These are phyloP conservation scores for Wasmannia auropunctata DNA, from an alignment of 1,140 invertebrate species.

Conservation along the genomic window DNA sequence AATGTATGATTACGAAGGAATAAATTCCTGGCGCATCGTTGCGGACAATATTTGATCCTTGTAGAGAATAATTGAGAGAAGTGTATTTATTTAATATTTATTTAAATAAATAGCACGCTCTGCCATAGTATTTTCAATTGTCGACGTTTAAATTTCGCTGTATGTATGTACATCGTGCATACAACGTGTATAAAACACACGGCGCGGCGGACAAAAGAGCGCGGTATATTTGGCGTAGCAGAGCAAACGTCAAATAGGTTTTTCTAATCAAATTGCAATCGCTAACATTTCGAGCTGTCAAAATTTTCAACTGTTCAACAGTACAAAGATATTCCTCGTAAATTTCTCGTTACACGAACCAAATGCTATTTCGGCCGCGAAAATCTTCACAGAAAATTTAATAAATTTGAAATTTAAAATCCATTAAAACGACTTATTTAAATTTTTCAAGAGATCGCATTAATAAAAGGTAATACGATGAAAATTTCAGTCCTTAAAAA, in stretches of 20 bases:
- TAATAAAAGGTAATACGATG: neutral
- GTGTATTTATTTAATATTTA: neutral
- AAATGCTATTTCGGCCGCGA: neutral
- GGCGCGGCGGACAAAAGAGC: neutral
- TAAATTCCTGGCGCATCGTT: neutral
- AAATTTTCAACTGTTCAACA: conserved; percentile 23
- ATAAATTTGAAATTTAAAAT: conserved; percentile 18
- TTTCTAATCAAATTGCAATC: neutral
- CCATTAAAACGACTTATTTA: neutral
- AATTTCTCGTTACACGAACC: neutral
- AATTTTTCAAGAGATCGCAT: neutral
- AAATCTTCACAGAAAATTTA: neutral
- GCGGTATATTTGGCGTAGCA: neutral
- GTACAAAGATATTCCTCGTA: conserved; percentile 5
- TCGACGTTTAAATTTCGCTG: neutral
- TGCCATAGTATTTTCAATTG: neutral
- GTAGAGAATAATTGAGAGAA: neutral
- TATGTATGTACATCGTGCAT: neutral
- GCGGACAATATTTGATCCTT: neutral
- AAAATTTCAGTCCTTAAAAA: neutral
- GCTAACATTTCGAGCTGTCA: neutral
- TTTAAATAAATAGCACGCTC: conserved; percentile 3
- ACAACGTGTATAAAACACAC: neutral
- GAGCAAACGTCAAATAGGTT: conserved; percentile 1
- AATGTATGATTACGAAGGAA: neutral